A percentile compares a stretch with the other conserved stretches of the same genome.
Evolutionary conservation across 2,113 vertebrate species (phyloP).

Genomic region (Patagioenas fasciata): DNA sequence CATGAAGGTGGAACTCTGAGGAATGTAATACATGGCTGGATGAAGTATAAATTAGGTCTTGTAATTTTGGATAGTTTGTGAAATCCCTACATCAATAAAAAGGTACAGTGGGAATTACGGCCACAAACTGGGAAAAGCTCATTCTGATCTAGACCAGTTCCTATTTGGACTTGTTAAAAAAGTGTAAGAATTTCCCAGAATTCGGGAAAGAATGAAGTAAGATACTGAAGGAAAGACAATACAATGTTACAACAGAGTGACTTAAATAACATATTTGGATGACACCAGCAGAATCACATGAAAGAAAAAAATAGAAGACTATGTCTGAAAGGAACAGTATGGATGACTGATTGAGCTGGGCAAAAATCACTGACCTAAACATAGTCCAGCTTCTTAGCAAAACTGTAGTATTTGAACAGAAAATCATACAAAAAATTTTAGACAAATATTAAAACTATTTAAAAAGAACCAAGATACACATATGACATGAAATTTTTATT

Average conservation of each 20-base stretch:
- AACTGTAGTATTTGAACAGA: neutral
- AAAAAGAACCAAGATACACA: neutral
- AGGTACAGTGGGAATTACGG: neutral
- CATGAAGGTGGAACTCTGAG: neutral
- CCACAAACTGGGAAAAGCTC: neutral
- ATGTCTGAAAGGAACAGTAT: neutral
- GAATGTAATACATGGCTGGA: neutral
- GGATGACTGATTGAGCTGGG: neutral
- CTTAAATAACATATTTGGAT: neutral
- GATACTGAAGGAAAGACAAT: neutral
- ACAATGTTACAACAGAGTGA: neutral
- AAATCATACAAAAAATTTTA: neutral
- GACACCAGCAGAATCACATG: neutral
- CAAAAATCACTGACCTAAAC: neutral
- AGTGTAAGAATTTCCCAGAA: neutral
- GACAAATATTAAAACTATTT: neutral
- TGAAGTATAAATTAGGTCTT: neutral
- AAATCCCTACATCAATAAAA: neutral
- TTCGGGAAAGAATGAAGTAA: neutral
- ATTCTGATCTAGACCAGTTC: neutral
- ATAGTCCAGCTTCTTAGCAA: neutral
- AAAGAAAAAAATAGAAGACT: neutral
- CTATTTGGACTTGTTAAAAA: neutral
- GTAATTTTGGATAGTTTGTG: neutral
- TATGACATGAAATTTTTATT: neutral